Evolutionary conservation across 2,113 vertebrate genomes (phyloP), one percentile per base, ranked within the genome.

Genomic region (Prolemur simus): DNA sequence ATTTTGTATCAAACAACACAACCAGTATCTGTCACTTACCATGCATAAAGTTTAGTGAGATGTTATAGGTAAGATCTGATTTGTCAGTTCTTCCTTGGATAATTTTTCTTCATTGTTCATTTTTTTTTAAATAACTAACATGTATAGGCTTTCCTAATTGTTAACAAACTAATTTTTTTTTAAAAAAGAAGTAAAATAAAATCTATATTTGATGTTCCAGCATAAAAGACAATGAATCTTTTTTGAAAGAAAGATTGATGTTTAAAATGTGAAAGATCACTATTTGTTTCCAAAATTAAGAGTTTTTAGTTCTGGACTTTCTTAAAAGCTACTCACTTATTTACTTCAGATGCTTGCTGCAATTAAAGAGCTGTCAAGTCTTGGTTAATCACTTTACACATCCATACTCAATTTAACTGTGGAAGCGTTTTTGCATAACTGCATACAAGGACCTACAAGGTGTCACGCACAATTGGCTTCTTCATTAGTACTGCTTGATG

Each of bases 41-140:
- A 99, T 98, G 98, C 99, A 99, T 99, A 98, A 98, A 99, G 98
- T 99, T 98, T 98, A 99, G 99, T 99, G 98, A 99, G 98, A 99
- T 99, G 98, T 99, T 98, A 96, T 98, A 99, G 99, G 99, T 99
- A 99, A 99, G 98, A 99, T 99, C 99, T 99, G 99, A 99, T 99
- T 99, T 98, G 99, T 99, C 99, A 99, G 99, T 99, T 99, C 98
- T 98, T 99, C 98, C 98, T 98, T 99, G 98, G 27, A 63, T 63
- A 12, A 63, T 63, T 63, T 63, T 52, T 17, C 32, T 87, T 77
- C 58, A 73, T 52, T 58, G 39, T 52, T 84, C 14, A 37, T 47
- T 94, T 68, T 90, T 74, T 76, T 77, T 69, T 9, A 85, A 66
- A 63, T 37, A 91, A 63, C 17, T 74, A 71, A 71, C 14, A 63